Conservation (phyloP, 2,888 invertebrate genomes). For the Eupithecia subumbrata region DNA sequence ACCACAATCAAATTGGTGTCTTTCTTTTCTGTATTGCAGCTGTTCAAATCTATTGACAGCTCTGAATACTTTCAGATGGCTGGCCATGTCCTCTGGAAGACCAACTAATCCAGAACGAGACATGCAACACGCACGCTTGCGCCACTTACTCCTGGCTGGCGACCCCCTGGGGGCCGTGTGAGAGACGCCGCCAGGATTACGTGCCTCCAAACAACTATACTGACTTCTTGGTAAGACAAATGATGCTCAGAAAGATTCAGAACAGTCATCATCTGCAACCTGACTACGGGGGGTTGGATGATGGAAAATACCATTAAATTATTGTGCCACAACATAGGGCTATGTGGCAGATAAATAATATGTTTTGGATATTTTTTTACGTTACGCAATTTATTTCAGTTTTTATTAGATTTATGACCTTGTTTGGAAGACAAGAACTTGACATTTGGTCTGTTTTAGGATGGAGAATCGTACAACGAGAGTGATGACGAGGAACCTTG, state of each 20-base stretch:
- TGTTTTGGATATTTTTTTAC: neutral
- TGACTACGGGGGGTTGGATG: neutral
- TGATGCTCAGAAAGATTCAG: neutral
- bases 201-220: constrained; percentile 70
- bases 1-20: neutral
- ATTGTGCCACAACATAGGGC: neutral
- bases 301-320: too few relatives aligned
- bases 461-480: constrained; percentile 69
- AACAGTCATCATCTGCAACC: neutral
- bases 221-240: constrained; percentile 62
- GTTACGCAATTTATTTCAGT: neutral
- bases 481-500: constrained; percentile 77
- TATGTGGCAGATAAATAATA: neutral
- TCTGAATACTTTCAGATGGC: constrained; percentile 69
- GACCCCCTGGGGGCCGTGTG: constrained; percentile 84
- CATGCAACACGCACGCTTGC: constrained; percentile 84
- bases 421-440: neutral
- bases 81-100: constrained; percentile 83
- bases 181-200: constrained; percentile 68
- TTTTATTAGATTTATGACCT: neutral
- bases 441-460: constrained; percentile 50
- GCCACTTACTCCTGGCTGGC: constrained; percentile 85
- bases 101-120: constrained; percentile 81
- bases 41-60: neutral
- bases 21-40: neutral